phyloP scores from a whole-genome alignment of 2,797 vertebrate species.

The Crypturellus tataupa region DNA sequence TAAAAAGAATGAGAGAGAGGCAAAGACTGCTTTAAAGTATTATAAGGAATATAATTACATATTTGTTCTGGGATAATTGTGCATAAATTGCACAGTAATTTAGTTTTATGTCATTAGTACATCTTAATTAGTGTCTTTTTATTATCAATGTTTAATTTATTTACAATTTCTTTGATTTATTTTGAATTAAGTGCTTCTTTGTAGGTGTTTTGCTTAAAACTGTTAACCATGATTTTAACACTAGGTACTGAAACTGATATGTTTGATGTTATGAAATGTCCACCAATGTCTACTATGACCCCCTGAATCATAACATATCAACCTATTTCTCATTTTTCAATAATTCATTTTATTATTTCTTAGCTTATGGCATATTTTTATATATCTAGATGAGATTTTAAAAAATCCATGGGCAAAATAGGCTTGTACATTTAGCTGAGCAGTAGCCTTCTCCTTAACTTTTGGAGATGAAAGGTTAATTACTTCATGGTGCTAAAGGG shows the following conservation, averaged over 20 bases:
- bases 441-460: background rate
- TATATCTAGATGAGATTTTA: background rate
- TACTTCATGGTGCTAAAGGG: background rate
- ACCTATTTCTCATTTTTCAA: background rate
- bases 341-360: background rate
- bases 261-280: background rate
- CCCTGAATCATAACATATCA: background rate
- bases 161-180: conserved; percentile 64
- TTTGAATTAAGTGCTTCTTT: conserved; percentile 63
- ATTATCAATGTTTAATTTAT: conserved; percentile 74
- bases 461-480: conserved; percentile 36
- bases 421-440: background rate
- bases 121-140: conserved; percentile 75
- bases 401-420: conserved; percentile 5
- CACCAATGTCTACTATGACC: background rate
- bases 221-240: background rate
- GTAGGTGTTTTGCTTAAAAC: conserved; percentile 8
- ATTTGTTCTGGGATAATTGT: conserved; percentile 78
- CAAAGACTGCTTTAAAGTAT: conserved; percentile 70
- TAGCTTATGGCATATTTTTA: background rate
- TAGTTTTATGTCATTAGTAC: conserved; percentile 67
- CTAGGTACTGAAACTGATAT: background rate
- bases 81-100: conserved; percentile 74
- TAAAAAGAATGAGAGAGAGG: background rate
- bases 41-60: conserved; percentile 78